These are phyloP conservation scores for Pempheris klunzingeri DNA, from an alignment of 2,797 vertebrate genomes.

Conservation along the genomic window DNA sequence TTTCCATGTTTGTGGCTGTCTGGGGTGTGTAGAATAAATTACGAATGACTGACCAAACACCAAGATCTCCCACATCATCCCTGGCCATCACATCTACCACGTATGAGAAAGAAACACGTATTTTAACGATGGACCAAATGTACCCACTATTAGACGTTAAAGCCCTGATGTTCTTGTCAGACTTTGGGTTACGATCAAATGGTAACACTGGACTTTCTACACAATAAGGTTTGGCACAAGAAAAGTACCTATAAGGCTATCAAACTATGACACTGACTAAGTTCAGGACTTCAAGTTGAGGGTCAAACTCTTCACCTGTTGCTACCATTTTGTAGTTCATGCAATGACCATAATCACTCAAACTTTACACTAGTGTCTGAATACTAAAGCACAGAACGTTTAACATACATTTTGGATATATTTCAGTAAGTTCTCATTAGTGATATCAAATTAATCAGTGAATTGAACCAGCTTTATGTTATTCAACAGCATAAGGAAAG, in stretches of 20 bases:
- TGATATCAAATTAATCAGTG: background rate
- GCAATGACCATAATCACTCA: background rate
- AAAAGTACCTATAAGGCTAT: background rate
- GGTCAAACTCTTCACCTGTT: background rate
- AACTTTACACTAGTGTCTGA: background rate
- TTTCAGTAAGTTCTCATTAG: background rate
- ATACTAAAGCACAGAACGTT: background rate
- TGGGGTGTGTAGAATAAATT: background rate
- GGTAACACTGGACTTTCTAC: background rate
- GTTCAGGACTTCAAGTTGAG: background rate
- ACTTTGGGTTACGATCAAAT: background rate
- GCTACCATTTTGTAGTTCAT: background rate
- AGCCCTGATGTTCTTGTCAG: background rate
- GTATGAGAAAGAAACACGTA: background rate
- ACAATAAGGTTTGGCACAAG: background rate
- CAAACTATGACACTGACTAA: background rate
- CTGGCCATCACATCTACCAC: background rate
- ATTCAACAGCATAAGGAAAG: background rate
- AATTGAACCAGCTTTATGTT: background rate
- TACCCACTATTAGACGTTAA: background rate
- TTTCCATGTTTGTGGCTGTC: background rate
- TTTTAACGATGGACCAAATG: constrained; percentile 24
- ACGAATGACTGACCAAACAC: background rate
- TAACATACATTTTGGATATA: background rate
- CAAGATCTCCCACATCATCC: background rate